phyloP scores from a whole-genome alignment of 2,797 vertebrate species.

The Coendou prehensilis region DNA sequence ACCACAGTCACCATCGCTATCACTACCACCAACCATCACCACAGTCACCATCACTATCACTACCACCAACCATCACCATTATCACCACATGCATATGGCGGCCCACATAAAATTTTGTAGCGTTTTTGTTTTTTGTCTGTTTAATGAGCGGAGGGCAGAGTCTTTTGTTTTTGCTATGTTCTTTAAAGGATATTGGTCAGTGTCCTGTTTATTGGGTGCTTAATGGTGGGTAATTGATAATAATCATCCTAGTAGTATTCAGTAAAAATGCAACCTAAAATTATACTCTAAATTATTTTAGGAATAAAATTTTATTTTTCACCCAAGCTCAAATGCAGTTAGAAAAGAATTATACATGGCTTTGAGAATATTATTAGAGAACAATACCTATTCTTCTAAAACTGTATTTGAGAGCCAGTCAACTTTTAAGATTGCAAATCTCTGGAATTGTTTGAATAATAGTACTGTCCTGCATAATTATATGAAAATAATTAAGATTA shows the following conservation, averaged over 20 bases:
- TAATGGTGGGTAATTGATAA: neutral
- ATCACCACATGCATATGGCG: neutral
- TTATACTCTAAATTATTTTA: constrained; percentile 32
- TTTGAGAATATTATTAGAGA: constrained; percentile 14
- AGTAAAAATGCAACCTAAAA: neutral
- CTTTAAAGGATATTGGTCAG: neutral
- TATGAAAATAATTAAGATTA: neutral
- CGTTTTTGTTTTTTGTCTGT: neutral
- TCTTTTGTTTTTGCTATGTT: neutral
- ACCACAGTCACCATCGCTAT: too few species aligned
- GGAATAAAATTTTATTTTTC: constrained; percentile 23
- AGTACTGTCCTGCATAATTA: neutral
- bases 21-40: neutral
- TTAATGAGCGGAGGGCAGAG: neutral
- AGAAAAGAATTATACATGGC: neutral
- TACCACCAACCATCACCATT: neutral
- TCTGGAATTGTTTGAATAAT: constrained; percentile 15
- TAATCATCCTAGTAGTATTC: neutral
- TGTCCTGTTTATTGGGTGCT: neutral
- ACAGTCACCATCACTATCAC: neutral
- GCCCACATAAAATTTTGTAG: neutral
- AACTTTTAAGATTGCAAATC: constrained; percentile 15
- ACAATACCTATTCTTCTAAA: constrained; percentile 42
- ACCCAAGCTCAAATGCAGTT: constrained; percentile 5
- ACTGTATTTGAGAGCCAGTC: neutral